Conservation (phyloP, 2,797 vertebrate genomes). For the Catharus ustulatus region DNA sequence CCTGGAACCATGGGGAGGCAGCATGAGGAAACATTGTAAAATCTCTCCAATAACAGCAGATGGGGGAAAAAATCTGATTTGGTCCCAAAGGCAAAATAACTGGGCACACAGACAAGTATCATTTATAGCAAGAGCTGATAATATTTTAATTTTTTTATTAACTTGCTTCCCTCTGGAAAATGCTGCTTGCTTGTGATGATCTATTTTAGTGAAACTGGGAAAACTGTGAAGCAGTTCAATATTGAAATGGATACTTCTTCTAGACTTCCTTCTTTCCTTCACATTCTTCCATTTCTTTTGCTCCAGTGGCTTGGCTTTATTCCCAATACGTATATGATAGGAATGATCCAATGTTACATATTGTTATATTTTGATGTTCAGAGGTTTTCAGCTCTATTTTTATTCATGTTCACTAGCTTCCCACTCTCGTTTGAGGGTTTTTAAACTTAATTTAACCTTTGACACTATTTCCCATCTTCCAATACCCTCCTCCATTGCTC, state of each 20-base stretch:
- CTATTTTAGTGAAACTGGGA: neutral
- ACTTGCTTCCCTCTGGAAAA: neutral
- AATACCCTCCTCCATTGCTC: neutral
- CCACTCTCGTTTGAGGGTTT: rapidly evolving
- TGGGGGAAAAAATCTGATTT: neutral
- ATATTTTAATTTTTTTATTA: neutral
- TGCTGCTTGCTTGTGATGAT: neutral
- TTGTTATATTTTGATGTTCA: neutral
- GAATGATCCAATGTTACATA: neutral
- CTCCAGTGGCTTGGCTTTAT: neutral
- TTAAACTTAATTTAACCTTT: neutral
- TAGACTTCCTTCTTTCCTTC: neutral
- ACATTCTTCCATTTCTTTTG: neutral
- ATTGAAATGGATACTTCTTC: neutral
- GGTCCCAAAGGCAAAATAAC: conserved; percentile 8
- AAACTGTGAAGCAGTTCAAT: neutral
- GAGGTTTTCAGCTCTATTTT: neutral
- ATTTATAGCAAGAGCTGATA: neutral
- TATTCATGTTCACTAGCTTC: neutral
- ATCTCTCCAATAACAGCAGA: conserved; percentile 6
- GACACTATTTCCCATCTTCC: neutral
- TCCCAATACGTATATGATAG: rapidly evolving
- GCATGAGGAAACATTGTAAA: neutral
- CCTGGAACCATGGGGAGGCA: neutral
- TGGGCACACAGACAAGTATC: neutral